Conservation (phyloP, 2,797 vertebrate genomes). For the Onychomys arenicola region DNA sequence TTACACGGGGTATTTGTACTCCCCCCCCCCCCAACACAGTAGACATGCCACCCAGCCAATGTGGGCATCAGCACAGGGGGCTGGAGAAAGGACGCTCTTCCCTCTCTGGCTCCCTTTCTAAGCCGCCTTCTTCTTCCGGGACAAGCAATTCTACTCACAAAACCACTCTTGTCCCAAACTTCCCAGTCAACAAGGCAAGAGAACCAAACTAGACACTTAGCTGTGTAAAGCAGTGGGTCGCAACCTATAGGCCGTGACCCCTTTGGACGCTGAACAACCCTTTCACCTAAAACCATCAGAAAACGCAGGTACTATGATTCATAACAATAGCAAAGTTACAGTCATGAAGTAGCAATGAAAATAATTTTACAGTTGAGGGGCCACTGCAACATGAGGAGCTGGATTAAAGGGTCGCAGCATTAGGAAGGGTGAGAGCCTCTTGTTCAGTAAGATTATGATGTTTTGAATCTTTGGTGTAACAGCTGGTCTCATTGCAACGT, state of each 20-base stretch:
- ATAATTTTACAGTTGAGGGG: neutral
- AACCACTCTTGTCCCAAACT: neutral
- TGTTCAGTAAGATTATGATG: neutral
- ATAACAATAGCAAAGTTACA: too few relatives aligned
- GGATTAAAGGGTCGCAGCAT: neutral
- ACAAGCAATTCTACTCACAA: slow-evolving; percentile 5
- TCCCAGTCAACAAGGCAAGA: neutral
- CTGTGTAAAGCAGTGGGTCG: neutral
- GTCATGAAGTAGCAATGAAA: neutral
- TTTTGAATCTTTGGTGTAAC: neutral
- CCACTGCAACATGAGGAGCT: neutral
- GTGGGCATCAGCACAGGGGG: neutral
- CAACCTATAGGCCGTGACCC: neutral
- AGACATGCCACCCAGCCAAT: neutral
- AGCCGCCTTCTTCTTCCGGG: neutral
- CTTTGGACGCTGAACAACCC: neutral
- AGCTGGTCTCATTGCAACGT: neutral
- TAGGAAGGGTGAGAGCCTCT: neutral
- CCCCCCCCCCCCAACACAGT: neutral
- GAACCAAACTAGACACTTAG: neutral
- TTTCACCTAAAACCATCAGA: neutral
- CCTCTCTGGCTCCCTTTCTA: neutral
- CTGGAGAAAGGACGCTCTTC: neutral
- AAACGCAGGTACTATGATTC: too few relatives aligned
- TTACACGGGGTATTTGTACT: neutral